Conservation (phyloP, 2,113 vertebrate genomes). For the Apodemus sylvaticus region DNA sequence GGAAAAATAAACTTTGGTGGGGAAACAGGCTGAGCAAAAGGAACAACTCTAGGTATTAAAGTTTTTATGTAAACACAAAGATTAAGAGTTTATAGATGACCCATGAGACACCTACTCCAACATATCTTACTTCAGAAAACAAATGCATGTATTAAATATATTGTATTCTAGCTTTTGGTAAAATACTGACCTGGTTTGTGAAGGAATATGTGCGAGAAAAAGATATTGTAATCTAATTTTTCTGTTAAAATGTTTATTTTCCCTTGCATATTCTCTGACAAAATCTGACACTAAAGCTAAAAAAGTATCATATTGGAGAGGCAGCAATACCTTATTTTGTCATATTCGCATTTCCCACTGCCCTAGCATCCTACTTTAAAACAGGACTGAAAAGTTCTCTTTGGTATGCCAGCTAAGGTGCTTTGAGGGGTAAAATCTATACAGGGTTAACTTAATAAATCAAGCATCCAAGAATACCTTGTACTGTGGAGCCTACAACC, state of each 20-base stretch:
- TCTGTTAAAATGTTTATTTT: constrained; percentile 34
- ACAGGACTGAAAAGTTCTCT: background rate
- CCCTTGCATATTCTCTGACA: background rate
- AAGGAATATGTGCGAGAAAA: background rate
- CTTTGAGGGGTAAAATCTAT: background rate
- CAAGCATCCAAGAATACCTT: background rate
- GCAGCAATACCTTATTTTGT: background rate
- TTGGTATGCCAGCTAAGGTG: background rate
- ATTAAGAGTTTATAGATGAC: constrained; percentile 13
- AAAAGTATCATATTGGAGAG: background rate
- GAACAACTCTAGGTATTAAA: background rate
- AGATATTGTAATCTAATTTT: background rate
- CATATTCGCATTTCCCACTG: background rate
- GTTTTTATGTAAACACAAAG: background rate
- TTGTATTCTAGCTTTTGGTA: background rate
- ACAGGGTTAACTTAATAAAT: background rate
- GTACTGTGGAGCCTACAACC: background rate
- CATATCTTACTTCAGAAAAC: background rate
- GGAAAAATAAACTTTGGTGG: background rate
- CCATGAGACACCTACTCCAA: background rate
- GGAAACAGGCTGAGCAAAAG: background rate
- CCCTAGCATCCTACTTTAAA: background rate
- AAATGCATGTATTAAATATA: constrained; percentile 24
- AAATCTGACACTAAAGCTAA: constrained; percentile 23
- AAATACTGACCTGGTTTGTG: constrained; percentile 36